Percentiles rank a stretch among this genome's conserved stretches.
These are phyloP conservation scores for Theocolax elegans DNA, from an alignment of 1,140 invertebrate species.

Conservation along the genomic window DNA sequence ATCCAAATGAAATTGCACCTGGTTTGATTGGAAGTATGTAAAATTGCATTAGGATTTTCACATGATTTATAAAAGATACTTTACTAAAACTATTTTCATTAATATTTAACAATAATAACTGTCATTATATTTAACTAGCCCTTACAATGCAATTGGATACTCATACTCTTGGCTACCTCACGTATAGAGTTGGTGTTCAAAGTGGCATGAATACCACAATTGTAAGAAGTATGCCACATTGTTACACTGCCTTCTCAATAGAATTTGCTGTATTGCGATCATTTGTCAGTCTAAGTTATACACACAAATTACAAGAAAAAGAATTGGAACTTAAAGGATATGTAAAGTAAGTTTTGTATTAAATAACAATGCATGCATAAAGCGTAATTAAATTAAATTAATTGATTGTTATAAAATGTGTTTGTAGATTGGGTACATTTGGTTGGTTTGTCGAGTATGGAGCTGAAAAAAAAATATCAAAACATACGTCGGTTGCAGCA, in stretches of 20 bases:
- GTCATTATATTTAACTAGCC: conserved; percentile 69
- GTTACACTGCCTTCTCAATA: conserved; percentile 73
- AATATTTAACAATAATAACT: no score
- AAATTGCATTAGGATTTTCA: conserved; percentile 3
- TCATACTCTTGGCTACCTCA: conserved; percentile 87
- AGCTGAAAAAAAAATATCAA: conserved; percentile 91
- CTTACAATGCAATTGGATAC: conserved; percentile 86
- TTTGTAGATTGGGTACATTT: conserved; percentile 82
- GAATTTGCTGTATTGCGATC: conserved; percentile 86
- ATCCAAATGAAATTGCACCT: conserved; percentile 76
- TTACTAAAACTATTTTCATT: conserved; percentile 26
- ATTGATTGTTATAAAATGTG: conserved; percentile 12
- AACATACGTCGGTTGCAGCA: conserved; percentile 88
- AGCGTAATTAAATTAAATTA: no score
- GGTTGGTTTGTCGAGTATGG: conserved; percentile 90
- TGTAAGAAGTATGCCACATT: conserved; percentile 77
- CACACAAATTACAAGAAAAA: conserved; percentile 80
- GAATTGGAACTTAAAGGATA: conserved; percentile 80
- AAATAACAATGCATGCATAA: background rate
- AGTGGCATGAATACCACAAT: conserved; percentile 84
- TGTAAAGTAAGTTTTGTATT: conserved; percentile 76
- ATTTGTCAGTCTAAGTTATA: conserved; percentile 80
- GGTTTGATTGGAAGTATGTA: conserved; percentile 78
- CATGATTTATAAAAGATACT: conserved; percentile 25
- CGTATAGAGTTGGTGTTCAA: conserved; percentile 79